Evolutionary conservation across 1,140 invertebrate species (phyloP).

Genomic region (Heliothis virescens): DNA sequence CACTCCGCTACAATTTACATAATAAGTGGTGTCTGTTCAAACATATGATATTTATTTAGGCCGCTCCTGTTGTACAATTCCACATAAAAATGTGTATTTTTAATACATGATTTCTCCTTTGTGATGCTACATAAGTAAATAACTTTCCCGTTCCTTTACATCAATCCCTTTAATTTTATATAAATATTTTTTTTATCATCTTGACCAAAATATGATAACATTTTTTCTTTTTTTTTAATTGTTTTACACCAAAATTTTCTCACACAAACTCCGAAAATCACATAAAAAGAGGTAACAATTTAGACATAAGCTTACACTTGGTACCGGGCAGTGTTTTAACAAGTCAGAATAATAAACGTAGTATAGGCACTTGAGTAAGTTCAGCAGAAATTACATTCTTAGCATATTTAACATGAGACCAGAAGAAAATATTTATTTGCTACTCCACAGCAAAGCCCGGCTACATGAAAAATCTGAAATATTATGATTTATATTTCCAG

Average conservation of each 20-base stretch:
- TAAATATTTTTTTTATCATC: not conserved
- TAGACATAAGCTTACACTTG: slow-evolving; percentile 19
- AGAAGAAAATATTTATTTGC: slow-evolving; percentile 13
- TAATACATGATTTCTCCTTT: not conserved
- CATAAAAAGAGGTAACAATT: slow-evolving; percentile 21
- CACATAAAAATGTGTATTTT: not conserved
- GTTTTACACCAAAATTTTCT: too few species aligned
- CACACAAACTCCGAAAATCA: not conserved
- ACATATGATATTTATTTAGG: not conserved
- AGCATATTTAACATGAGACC: not conserved
- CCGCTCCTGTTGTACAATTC: slow-evolving; percentile 8
- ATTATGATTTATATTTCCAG: not conserved
- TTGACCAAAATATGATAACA: not conserved
- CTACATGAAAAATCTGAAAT: slow-evolving; percentile 6
- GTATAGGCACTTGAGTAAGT: not conserved
- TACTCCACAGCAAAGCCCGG: not conserved
- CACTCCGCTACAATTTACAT: not conserved
- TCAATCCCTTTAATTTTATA: slow-evolving; percentile 5
- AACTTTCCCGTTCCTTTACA: not conserved
- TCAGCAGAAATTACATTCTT: not conserved
- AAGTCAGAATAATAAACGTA: not conserved
- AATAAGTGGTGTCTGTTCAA: not conserved
- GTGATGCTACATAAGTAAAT: slow-evolving; percentile 21
- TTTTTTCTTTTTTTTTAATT: not conserved
- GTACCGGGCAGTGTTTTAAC: not conserved